Conservation (phyloP, 2,888 invertebrate genomes). For the Piscicola geometra region DNA sequence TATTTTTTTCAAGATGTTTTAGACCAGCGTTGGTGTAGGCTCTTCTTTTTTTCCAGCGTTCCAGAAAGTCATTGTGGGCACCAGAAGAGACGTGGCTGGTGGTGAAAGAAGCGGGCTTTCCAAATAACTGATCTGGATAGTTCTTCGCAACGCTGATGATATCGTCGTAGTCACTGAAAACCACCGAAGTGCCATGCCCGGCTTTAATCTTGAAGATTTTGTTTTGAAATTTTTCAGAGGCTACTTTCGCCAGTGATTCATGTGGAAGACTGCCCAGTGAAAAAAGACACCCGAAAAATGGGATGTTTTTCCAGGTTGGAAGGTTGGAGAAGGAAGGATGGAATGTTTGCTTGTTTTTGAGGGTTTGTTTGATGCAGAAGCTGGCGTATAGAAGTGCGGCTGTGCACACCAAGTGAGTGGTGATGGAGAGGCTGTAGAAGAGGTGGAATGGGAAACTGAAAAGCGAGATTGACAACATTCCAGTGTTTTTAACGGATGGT, state of each 20-base stretch:
- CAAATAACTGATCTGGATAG: constrained; percentile 32
- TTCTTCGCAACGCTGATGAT: constrained; percentile 19
- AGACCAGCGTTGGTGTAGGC: constrained; percentile 36
- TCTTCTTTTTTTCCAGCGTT: constrained; percentile 31
- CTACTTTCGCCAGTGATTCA: constrained; percentile 27
- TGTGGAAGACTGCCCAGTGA: constrained; percentile 26
- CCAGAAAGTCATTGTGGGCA: constrained; percentile 34
- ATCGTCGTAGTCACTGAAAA: constrained; percentile 23
- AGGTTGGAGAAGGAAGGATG: not conserved
- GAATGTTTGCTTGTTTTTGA: not conserved
- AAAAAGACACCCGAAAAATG: constrained; percentile 29
- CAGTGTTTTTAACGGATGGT: too few relatives aligned
- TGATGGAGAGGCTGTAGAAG: not conserved
- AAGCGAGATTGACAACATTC: too few relatives aligned
- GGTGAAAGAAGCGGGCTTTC: constrained; percentile 34
- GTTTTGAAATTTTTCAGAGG: not conserved
- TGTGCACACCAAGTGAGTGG: not conserved
- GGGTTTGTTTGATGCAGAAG: not conserved
- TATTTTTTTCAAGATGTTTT: constrained; percentile 31
- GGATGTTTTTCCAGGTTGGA: constrained; percentile 10
- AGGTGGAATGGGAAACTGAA: not conserved
- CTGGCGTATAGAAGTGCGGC: not conserved
- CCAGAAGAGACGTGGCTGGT: constrained; percentile 25
- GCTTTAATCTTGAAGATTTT: constrained; percentile 28
- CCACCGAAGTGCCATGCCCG: constrained; percentile 29